Evolutionary conservation across 2,888 invertebrate genomes (phyloP).

Genomic region (Drosophila leonis): DNA sequence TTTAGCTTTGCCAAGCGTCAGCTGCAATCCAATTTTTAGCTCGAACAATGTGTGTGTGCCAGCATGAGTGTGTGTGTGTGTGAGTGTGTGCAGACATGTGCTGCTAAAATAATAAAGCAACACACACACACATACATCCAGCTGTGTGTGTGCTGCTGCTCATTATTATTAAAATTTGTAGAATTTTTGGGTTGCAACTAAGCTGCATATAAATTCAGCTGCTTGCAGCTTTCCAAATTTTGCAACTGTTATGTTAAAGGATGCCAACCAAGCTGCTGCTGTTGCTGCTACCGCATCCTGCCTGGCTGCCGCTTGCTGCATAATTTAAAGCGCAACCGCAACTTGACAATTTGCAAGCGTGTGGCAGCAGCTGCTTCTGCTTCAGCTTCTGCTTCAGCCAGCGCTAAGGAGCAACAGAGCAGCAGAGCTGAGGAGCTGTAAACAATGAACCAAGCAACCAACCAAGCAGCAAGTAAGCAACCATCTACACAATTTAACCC

Average conservation of each 20-base stretch:
- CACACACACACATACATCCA: conserved; percentile 38
- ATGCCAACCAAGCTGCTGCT: conserved; percentile 39
- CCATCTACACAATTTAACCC: conserved; percentile 41
- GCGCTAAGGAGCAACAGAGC: conserved; percentile 2
- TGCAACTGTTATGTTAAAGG: conserved; percentile 56
- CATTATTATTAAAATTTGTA: conserved; percentile 80
- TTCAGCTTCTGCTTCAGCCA: conserved; percentile 56
- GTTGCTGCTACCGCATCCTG: conserved; percentile 13
- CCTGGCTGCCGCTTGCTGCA: conserved; percentile 45
- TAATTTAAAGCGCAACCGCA: conserved; percentile 80
- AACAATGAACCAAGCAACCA: conserved; percentile 33
- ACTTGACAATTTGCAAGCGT: conserved; percentile 76
- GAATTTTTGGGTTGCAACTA: conserved; percentile 80
- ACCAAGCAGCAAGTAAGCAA: conserved; percentile 1
- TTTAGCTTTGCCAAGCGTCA: conserved; percentile 53
- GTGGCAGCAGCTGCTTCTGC: conserved; percentile 60
- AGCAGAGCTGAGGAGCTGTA: conserved; percentile 18
- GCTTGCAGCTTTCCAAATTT: conserved; percentile 58
- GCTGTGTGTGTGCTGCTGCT: conserved; percentile 48
- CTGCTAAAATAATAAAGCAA: conserved; percentile 77
- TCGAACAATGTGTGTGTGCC: conserved; percentile 55
- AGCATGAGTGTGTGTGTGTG: conserved; percentile 34
- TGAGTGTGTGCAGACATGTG: conserved; percentile 54
- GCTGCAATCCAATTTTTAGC: conserved; percentile 77
- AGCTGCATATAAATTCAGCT: conserved; percentile 79